Evolutionary conservation across 2,113 vertebrate species (phyloP), one percentile per base, ranked within the genome.

Genomic region (Lophochroa leadbeateri): DNA sequence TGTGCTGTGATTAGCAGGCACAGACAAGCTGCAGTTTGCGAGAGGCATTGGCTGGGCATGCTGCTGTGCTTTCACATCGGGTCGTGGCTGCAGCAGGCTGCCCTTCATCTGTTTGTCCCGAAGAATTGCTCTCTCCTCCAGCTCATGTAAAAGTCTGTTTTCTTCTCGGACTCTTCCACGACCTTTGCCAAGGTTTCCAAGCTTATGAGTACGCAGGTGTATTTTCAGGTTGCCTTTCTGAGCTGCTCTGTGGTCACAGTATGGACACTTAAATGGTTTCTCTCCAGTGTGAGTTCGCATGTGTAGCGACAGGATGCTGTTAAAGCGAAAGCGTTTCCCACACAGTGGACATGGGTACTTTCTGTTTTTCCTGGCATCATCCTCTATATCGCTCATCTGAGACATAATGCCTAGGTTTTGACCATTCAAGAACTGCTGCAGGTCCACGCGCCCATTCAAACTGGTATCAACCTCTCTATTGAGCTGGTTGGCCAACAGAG

Each of bases 181-280:
- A 16, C 99, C 99, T 94, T 99, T 99, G 27, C 99, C 99, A 7
- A 99, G 98, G 97, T 99, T 99, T 33, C 99, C 99, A 92, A 99
- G 98, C 90, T 99, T 99, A 97, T 99, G 99, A 94, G 99, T 99
- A 83, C 99, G 99, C 60, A 99, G 98, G 97, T 99, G 99, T 69
- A 99, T 99, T 98, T 99, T 99, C 96, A 99, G 97, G 97, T 99
- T 99, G 68, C 99, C 99, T 96, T 99, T 99, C 4, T 99, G 99
- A 68, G 99, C 99, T 4, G 99, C 99, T 85, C 99, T 97, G 97
- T 99, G 99, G 96, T 99, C 99, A 33, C 99, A 99, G 97, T 99
- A 99, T 28, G 99, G 99, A 75, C 99, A 99, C 96, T 99, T 99
- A 97, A 99, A 99, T 3, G 99, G 99, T 97, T 99, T 99, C 98